Evolutionary conservation across 2,797 vertebrate species (phyloP), one percentile per base, ranked within the genome.

Genomic region (Myripristis murdjan): DNA sequence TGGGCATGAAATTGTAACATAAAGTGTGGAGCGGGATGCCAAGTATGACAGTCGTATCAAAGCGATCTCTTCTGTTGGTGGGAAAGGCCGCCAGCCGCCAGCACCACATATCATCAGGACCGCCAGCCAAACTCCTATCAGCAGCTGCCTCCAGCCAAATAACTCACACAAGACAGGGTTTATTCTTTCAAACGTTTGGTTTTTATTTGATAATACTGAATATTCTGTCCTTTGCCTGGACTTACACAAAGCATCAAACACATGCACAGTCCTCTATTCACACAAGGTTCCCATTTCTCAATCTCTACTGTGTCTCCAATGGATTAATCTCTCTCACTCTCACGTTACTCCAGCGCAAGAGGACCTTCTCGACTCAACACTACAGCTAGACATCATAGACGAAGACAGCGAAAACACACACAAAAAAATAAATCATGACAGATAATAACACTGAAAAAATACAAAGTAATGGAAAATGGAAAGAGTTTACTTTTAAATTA

Each of bases 171-270:
- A n/a, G 54, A 52, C 23, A 10, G 24, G 2, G 1, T 8, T 65
- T 12, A 15, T 83, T 87, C 77, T 93, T 91, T 92, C 81, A 92
- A 92, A 91, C 55, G 33, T 89, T 84, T 83, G 64, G 18, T 54
- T 81, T 94, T 93, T 95, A 94, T 96, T 96, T 92, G 95, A 95
- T 97, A 97, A 97, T 96, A 97, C 89, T 94, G 95, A 96, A 96
- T 97, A 95, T 94, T 97, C 96, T 94, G 95, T 96, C 94, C 93
- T 93, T 89, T 73, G 92, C 84, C 91, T 52, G 91, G 93, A 95
- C 94, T 89, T 95, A 95, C 95, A 97, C 93, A 95, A 95, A 96
- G 94, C 93, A 90, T 95, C 88, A 93, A 89, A 95, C 93, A 96
- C 96, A 96, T 95, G 96, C 94, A 94, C 93, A 91, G 93, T 93